Base-by-base conservation (phyloP, 2,113 vertebrate genomes). In the Mus musculus region DNA sequence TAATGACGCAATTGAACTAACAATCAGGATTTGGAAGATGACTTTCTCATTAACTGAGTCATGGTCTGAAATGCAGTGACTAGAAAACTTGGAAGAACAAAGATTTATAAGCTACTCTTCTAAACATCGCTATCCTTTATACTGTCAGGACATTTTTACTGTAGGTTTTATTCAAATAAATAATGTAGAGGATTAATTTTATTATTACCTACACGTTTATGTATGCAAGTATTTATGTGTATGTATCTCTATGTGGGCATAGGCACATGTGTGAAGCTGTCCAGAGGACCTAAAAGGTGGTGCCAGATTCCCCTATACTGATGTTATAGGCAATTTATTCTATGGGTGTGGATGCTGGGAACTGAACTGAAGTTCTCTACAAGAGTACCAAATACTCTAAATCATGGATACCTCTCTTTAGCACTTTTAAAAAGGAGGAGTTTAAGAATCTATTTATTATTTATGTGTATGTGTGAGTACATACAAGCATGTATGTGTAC, bases 21-120 rank as follows among this genome's bases (percentile, higher is more conserved):
- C 24, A 80, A 87, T 71, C 8, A 71, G n/a, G 39, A 88, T 95
- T 94, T 61, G 56, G 80, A 89, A 65, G 22, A 93, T 7, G 42
- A 17, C 4, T 69, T 56, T 77, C 69, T 39, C 54, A 22, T 61
- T 88, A 81, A 49, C 61, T 42, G 30, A 33, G 52, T 16, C 87
- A 30, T 72, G 52, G 28, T 28, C 88, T 61, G 28, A 54, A 88
- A 65, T 16, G 67, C 5, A n/a, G 20, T 22, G 30, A 30, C 13
- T 90, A 16, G 36, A 91, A 92, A 85, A 78, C 73, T n/a, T 67
- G 36, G 80, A 54, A 91, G 72, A 96, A 63, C 14, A 36, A 5
- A 82, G 28, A 81, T 75, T 71, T 54, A 88, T n/a, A 72, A 81
- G 11, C 71, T 80, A 95, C 78, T 46, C 61, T 67, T 78, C 46